phyloP scores from a whole-genome alignment of 1,140 invertebrate genomes.

The Orchestia grillus region DNA sequence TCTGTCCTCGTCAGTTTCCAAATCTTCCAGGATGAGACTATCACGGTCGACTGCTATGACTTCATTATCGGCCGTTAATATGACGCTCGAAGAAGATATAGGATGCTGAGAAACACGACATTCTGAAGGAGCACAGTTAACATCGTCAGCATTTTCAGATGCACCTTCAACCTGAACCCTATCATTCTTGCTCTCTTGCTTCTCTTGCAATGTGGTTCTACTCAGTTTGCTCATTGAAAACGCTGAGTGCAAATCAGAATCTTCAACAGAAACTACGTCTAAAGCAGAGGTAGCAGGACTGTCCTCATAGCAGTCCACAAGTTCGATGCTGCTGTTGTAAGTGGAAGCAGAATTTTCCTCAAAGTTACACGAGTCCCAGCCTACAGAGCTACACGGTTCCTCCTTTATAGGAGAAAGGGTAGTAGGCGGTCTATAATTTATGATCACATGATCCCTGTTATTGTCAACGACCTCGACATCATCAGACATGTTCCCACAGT shows the following conservation, averaged over 20 bases:
- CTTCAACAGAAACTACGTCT: not conserved
- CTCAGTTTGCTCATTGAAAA: not conserved
- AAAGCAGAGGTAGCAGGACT: constrained; percentile 16
- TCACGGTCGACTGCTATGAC: not conserved
- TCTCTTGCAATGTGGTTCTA: not conserved
- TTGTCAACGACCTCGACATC: constrained; percentile 16
- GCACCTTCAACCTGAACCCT: not conserved
- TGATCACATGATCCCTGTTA: constrained; percentile 48
- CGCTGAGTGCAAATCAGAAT: not conserved
- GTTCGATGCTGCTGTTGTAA: constrained; percentile 44
- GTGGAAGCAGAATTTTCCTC: constrained; percentile 42
- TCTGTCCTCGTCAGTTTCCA: constrained; percentile 42
- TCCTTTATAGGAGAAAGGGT: constrained; percentile 57
- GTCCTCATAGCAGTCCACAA: constrained; percentile 3
- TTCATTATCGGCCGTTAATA: not conserved
- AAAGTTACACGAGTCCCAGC: constrained; percentile 13
- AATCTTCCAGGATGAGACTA: constrained; percentile 56
- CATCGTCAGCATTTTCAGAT: not conserved
- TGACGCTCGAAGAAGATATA: constrained; percentile 30
- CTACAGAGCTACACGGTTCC: constrained; percentile 14
- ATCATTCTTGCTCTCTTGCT: not conserved
- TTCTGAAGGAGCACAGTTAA: not conserved
- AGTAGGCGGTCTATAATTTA: constrained; percentile 48
- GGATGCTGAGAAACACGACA: constrained; percentile 4
- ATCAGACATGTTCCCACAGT: not conserved